Base-by-base conservation (phyloP, 2,113 vertebrate genomes). In the Salminus brasiliensis region DNA sequence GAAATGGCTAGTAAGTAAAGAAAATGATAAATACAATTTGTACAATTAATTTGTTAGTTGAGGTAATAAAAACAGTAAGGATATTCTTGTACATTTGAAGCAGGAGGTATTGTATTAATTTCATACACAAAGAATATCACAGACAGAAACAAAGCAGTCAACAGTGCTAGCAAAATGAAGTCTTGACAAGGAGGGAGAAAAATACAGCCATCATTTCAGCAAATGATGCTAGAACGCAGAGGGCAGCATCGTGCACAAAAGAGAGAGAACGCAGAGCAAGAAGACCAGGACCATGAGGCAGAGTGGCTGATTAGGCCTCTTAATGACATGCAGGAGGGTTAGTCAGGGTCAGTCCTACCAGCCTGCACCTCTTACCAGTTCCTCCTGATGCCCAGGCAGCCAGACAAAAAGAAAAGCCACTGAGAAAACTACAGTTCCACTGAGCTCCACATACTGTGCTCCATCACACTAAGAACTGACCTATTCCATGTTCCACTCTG, bases 311-410 rank as follows among this genome's bases (percentile, higher is more conserved):
- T 32, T 67, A 59, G 78, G 23, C n/a, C 41, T 52, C 36, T 57
- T 60, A 30, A 2, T 57, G 47, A 68, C 85, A 86, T 86, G 57
- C 36, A 30, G 34, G 11, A 41, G 27, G 47, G 36, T 34, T 80
- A 65, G 45, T 34, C 34, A 7, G 62, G 60, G 52, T 62, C 66
- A 49, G 41, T 62, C 39, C 36, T 55, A 23, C 49, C 45, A 53
- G 63, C 52, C 47, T 16, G 16, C 34, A 53, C 45, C 66, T 85
- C 87, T 91, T 91, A 91, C 88, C 92, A 90, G 79, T 79, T 90
- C 89, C 85, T 92, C 90, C 91, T 90, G 78, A 62, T 10, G 68
- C 27, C 68, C 74, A 71, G 63, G 60, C 67, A 83, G 81, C 45
- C 68, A 32, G 67, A 79, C 23, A 81, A 62, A 82, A 21, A 86